A percentile compares a stretch with the other conserved stretches of the same genome.
phyloP scores from a whole-genome alignment of 2,113 vertebrate species.

The Symphodus melops region DNA sequence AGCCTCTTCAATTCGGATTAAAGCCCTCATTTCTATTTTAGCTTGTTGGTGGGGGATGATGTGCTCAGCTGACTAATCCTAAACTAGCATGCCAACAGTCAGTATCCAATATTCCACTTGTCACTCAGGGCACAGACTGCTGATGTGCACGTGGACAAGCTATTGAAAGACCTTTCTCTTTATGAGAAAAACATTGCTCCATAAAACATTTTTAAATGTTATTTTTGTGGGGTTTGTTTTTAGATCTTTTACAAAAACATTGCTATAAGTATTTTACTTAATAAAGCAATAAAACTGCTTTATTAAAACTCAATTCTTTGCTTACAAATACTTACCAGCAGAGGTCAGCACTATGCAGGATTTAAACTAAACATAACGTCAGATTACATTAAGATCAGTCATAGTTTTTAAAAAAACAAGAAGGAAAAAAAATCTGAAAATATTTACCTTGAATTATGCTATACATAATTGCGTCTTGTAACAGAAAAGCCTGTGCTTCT shows the following conservation, averaged over 20 bases:
- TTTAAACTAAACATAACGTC: not conserved
- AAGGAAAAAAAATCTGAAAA: not conserved
- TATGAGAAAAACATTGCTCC: not conserved
- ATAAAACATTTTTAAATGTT: not conserved
- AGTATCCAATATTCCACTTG: slow-evolving; percentile 67
- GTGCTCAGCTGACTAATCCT: slow-evolving; percentile 74
- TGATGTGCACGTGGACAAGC: not conserved
- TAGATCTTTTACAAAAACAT: too few relatives aligned
- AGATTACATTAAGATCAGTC: too few relatives aligned
- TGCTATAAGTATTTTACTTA: not conserved
- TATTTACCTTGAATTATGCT: not conserved
- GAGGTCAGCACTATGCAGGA: slow-evolving; percentile 35
- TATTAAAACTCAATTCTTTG: not conserved
- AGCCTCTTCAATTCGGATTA: slow-evolving; percentile 58
- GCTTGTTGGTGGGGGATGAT: slow-evolving; percentile 63
- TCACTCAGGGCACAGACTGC: slow-evolving; percentile 20
- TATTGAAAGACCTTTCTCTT: slow-evolving; percentile 11
- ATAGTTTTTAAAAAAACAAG: not conserved
- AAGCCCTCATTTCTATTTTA: slow-evolving; percentile 71
- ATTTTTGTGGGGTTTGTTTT: too few relatives aligned
- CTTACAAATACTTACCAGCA: slow-evolving; percentile 36
- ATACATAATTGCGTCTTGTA: not conserved
- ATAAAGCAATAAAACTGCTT: not conserved
- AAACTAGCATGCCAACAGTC: slow-evolving; percentile 70
- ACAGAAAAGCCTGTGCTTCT: not conserved